Evolutionary conservation across 2,888 invertebrate species (phyloP), one percentile per base, ranked within the genome.

Genomic region (Cyclophora albipunctata): DNA sequence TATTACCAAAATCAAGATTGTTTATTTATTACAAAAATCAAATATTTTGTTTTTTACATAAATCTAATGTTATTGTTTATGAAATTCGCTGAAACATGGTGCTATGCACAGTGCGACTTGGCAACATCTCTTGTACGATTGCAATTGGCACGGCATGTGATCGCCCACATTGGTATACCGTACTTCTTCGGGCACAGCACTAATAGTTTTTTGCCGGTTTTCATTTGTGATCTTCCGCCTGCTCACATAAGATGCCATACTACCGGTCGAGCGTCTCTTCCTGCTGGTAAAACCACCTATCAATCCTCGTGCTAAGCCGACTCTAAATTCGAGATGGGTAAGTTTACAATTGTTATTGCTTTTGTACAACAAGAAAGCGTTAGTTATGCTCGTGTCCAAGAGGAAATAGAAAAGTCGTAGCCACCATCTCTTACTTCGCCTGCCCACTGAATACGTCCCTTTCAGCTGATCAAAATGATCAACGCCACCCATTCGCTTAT

Each of bases 401-500:
- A 65, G 51, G 40, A 42, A 67, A 45, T 63, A 67, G 49, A 67
- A 65, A 34, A 65, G 58, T 3, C 63, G 50, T 7, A 57, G 41
- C 67, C 64, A 66, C 61, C 62, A 63, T 7, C 52, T 46, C 46
- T 56, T 20, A 20, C 20, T 20, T 20, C 59, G 50, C 34, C 64
- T 46, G 42, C 63, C 63, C 4, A 64, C 55, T 4, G 63, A 50
- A 58, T 62, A 65, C 6, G 62, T 59, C 7, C 46, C 48, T 42
- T 44, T 53, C 37, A 50, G 42, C 34, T 53, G 53, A 34, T 50
- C 50, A 43, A 50, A 53, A 7, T 5, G 46, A 48, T 50, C 50
- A 5, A 50, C 48, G 5, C 64, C 62, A 4, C 63, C 65, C 65
- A 65, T 66, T 50, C 64, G 54, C 45, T 66, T 64, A 3, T 63